Conservation (phyloP, 2,888 invertebrate genomes). For the Caenorhabditis virilis region DNA sequence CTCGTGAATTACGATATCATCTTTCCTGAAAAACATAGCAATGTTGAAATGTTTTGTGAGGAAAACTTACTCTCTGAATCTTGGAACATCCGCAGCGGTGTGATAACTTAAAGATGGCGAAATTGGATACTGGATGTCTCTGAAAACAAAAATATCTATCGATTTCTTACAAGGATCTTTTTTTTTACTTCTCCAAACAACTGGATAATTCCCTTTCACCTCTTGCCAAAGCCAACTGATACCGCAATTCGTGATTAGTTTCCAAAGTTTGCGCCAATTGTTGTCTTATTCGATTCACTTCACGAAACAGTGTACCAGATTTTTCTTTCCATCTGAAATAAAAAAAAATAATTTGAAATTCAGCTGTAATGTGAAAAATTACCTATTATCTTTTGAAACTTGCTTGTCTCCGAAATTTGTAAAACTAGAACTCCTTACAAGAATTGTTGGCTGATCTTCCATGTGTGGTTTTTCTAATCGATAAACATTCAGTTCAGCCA, state of each 20-base stretch:
- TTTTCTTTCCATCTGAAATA: slow-evolving; percentile 58
- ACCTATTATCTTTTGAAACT: slow-evolving; percentile 17
- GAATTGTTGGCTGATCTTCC: slow-evolving; percentile 17
- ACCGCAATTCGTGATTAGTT: slow-evolving; percentile 42
- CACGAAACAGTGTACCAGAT: slow-evolving; percentile 62
- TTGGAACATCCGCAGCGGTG: slow-evolving; percentile 24
- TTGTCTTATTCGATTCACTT: slow-evolving; percentile 55
- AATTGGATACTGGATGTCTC: slow-evolving; percentile 24
- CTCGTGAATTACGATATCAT: slow-evolving; percentile 46
- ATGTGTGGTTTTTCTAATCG: slow-evolving; percentile 39
- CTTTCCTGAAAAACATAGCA: slow-evolving; percentile 14
- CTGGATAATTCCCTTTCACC: slow-evolving; percentile 63
- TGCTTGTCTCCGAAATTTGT: slow-evolving; percentile 12
- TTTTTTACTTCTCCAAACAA: slow-evolving; percentile 29
- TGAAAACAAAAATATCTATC: slow-evolving; percentile 2
- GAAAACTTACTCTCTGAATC: slow-evolving; percentile 1
- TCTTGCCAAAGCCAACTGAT: slow-evolving; percentile 57
- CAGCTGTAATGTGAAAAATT: background rate
- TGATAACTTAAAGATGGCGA: slow-evolving; percentile 38
- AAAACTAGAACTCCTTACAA: slow-evolving; percentile 32
- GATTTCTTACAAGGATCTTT: background rate
- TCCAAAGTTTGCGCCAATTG: slow-evolving; percentile 41
- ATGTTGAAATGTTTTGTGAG: background rate
- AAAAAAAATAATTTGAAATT: background rate
- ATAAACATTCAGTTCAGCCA: slow-evolving; percentile 47